Percentiles rank a stretch among this genome's conserved stretches.
Evolutionary conservation across 2,888 invertebrate species (phyloP).

Genomic region (Phyllotreta cruciferae): DNA sequence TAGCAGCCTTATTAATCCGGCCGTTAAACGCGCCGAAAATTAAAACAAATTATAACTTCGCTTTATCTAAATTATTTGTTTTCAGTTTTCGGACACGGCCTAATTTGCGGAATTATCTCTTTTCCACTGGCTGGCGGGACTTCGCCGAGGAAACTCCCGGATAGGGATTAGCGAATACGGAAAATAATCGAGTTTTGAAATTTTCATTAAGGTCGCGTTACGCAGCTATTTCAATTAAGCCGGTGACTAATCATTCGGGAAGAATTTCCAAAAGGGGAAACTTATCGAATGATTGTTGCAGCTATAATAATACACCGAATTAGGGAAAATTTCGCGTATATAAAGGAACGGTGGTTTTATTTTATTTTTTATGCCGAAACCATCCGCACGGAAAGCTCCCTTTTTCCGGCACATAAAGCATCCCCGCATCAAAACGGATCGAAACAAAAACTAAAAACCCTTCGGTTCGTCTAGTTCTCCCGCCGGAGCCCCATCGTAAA

Average conservation of each 20-base stretch:
- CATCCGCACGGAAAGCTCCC: slow-evolving; percentile 2
- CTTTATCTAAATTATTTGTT: slow-evolving; percentile 37
- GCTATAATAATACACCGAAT: too few relatives aligned
- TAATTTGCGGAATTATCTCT: slow-evolving; percentile 34
- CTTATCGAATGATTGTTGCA: too few relatives aligned
- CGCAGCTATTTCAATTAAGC: slow-evolving; percentile 34
- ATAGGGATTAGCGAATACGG: slow-evolving; percentile 32
- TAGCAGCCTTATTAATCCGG: slow-evolving; percentile 24
- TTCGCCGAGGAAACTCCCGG: slow-evolving; percentile 23
- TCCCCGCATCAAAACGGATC: too few relatives aligned
- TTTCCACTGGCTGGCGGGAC: slow-evolving; percentile 22
- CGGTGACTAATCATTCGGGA: slow-evolving; percentile 33
- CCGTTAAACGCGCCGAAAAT: slow-evolving; percentile 28
- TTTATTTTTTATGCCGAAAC: neutral
- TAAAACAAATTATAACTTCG: slow-evolving; percentile 35
- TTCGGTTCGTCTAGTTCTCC: slow-evolving; percentile 14
- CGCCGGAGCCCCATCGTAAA: slow-evolving; percentile 12
- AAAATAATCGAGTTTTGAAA: slow-evolving; percentile 35
- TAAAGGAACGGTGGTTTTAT: slow-evolving; percentile 3
- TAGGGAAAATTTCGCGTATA: neutral
- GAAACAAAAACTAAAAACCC: slow-evolving; percentile 2
- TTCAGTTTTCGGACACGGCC: slow-evolving; percentile 33
- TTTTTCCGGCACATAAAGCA: neutral
- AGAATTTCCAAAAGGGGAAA: slow-evolving; percentile 6
- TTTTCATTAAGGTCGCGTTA: slow-evolving; percentile 31